phyloP scores from a whole-genome alignment of 1,140 invertebrate genomes.

The Dreissena polymorpha region DNA sequence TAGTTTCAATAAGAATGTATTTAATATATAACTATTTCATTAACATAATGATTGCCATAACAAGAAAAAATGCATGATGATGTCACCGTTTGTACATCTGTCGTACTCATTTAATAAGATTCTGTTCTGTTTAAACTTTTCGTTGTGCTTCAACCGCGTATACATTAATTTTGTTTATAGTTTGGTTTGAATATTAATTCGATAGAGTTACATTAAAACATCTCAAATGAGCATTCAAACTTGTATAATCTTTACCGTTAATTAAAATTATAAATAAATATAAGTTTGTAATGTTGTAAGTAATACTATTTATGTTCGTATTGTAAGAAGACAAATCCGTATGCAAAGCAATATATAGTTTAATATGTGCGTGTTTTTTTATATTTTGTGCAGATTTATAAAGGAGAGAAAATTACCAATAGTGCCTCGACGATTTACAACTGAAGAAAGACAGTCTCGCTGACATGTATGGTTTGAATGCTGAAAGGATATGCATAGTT shows the following conservation, averaged over 20 bases:
- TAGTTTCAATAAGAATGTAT: too few relatives aligned
- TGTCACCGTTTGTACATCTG: background rate
- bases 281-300: conserved; percentile 19
- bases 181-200: too few relatives aligned
- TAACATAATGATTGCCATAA: too few relatives aligned
- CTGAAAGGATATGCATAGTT: too few relatives aligned
- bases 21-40: too few relatives aligned
- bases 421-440: conserved; percentile 21
- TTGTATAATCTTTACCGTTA: background rate
- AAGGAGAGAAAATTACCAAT: conserved; percentile 17
- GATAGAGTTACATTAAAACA: background rate
- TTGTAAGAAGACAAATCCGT: conserved; percentile 21
- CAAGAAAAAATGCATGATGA: background rate
- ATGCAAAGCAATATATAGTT: conserved; percentile 10
- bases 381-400: conserved; percentile 30
- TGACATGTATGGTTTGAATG: too few relatives aligned
- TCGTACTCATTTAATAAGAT: too few relatives aligned
- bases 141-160: too few relatives aligned
- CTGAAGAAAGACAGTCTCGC: background rate
- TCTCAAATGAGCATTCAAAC: background rate
- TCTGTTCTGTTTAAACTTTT: too few relatives aligned
- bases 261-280: conserved; percentile 29
- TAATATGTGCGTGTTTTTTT: background rate
- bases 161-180: too few relatives aligned
- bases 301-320: background rate